Conservation (phyloP, 2,113 vertebrate genomes). For the Pelvicachromis taeniatus region DNA sequence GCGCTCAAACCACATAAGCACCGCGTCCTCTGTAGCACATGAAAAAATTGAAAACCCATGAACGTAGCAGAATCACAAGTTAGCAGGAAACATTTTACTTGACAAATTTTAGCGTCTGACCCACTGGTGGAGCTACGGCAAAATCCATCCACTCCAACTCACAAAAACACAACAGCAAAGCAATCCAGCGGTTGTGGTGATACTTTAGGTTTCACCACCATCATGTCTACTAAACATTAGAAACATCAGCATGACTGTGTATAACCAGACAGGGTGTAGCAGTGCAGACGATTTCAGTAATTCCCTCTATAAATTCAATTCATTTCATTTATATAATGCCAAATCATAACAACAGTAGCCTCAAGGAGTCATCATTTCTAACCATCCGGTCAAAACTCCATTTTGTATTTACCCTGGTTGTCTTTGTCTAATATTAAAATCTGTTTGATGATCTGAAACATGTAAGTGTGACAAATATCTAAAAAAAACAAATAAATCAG, state of each 20-base stretch:
- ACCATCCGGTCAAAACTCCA: no score
- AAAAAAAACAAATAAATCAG: no score
- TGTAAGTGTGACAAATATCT: no score
- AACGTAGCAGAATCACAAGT: background rate
- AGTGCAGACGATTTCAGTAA: background rate
- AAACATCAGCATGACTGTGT: background rate
- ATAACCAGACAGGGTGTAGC: background rate
- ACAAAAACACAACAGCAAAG: background rate
- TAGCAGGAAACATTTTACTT: fast-evolving
- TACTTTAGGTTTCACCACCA: background rate
- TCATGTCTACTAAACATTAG: no score
- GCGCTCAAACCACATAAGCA: slow-evolving; percentile 98
- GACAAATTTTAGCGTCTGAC: background rate
- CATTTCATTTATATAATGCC: fast-evolving
- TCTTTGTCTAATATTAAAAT: no score
- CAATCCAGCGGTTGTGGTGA: background rate
- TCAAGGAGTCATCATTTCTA: background rate
- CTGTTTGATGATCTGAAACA: no score
- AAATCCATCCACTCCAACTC: fast-evolving
- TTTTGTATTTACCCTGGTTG: no score
- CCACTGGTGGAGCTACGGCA: background rate
- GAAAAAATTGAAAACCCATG: background rate
- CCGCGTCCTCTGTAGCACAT: slow-evolving; percentile 80
- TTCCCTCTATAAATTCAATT: background rate
- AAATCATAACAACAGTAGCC: background rate